A percentile compares a stretch with the other conserved stretches of the same genome.
Evolutionary conservation across 64 coral and sea anemone genomes (phyloP).

Genomic region (Dendrophyllia cribrosa): DNA sequence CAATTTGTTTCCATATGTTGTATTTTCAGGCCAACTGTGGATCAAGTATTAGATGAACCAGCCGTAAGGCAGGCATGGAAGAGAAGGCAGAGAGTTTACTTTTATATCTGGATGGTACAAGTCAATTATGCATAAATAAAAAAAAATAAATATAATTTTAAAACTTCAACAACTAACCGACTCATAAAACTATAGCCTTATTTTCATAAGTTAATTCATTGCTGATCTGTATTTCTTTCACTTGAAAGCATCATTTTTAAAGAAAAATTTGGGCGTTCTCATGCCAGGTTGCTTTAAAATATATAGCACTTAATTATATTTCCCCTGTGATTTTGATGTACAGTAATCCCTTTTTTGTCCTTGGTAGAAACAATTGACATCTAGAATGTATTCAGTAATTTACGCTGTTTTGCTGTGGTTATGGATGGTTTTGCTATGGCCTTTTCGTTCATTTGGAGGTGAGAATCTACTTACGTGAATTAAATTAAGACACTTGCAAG

Average conservation of each 20-base stretch:
- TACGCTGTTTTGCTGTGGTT: constrained; percentile 70
- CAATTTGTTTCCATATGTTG: background rate
- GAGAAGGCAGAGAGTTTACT: constrained; percentile 78
- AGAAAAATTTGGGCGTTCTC: no score
- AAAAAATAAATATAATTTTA: no score
- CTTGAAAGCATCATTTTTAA: no score
- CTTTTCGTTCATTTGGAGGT: constrained; percentile 51
- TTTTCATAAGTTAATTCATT: no score
- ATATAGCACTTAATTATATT: no score
- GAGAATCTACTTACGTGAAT: constrained; percentile 1
- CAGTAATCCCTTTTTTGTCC: background rate
- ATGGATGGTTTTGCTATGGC: constrained; percentile 67
- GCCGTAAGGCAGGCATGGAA: constrained; percentile 81
- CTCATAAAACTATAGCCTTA: no score
- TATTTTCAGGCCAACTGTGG: constrained; percentile 80
- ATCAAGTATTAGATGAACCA: constrained; percentile 84
- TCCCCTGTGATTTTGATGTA: background rate
- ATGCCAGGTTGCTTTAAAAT: no score
- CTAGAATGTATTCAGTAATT: constrained; percentile 52
- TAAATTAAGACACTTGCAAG: background rate
- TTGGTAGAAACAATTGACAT: constrained; percentile 64
- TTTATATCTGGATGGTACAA: constrained; percentile 74
- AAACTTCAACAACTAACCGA: no score
- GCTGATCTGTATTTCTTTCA: no score
- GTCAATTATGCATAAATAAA: background rate